Percentiles rank a stretch among this genome's conserved stretches.
These are phyloP conservation scores for Pangasius sanitwongsei DNA, from an alignment of 2,797 vertebrate species.

Conservation along the genomic window DNA sequence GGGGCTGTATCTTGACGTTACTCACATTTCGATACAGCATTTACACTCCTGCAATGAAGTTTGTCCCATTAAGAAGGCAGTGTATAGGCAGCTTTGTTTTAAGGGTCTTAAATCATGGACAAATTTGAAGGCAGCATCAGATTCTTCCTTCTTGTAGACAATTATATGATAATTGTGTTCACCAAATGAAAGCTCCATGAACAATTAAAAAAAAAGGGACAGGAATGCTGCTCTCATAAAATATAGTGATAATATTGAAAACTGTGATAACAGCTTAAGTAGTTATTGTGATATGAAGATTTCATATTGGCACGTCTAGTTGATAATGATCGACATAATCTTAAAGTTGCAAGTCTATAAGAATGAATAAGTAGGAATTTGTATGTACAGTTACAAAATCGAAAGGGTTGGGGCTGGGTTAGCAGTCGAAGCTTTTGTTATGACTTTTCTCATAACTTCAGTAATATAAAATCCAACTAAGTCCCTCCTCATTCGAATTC, in stretches of 20 bases:
- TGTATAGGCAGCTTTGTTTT: neutral
- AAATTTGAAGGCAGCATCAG: neutral
- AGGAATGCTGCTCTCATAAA: neutral
- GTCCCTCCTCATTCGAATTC: neutral
- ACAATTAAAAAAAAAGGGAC: neutral
- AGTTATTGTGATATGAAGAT: neutral
- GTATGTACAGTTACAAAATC: neutral
- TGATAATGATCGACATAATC: neutral
- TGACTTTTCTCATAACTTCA: neutral
- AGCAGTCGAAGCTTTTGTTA: neutral
- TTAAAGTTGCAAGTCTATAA: neutral
- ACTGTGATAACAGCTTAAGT: neutral
- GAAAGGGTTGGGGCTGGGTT: neutral
- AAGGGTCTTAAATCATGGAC: neutral
- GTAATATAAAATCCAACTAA: neutral
- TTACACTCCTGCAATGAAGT: neutral
- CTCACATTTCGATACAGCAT: neutral
- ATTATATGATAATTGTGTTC: neutral
- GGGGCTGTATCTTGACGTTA: neutral
- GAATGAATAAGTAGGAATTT: neutral
- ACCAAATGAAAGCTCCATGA: too few relatives aligned
- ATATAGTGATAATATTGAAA: neutral
- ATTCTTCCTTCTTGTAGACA: neutral
- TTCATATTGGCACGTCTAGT: neutral
- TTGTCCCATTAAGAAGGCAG: neutral